phyloP scores from a whole-genome alignment of 2,888 invertebrate genomes.

The Acronicta leporina region DNA sequence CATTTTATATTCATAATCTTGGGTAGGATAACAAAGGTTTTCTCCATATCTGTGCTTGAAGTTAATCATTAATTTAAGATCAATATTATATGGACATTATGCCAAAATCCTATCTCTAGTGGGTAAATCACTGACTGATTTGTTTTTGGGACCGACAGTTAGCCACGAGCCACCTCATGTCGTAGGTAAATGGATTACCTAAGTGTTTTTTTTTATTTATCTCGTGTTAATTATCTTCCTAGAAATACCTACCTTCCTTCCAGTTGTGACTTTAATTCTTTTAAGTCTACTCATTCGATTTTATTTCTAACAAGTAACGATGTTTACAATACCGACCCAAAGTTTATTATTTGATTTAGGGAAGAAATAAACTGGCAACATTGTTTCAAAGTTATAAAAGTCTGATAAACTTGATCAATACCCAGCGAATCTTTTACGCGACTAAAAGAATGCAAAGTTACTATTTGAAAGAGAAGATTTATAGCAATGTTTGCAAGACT shows the following conservation, averaged over 20 bases:
- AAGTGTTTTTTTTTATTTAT: no score
- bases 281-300: conserved; percentile 10
- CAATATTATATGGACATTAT: no score
- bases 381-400: conserved; percentile 31
- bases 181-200: no score
- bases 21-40: conserved; percentile 50
- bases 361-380: conserved; percentile 21
- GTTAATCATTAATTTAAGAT: no score
- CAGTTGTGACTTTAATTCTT: background rate
- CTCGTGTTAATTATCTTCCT: no score
- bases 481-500: conserved; percentile 32
- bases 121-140: no score
- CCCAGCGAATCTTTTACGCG: conserved; percentile 20
- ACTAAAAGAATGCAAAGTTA: conserved; percentile 28
- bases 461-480: conserved; percentile 34
- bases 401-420: conserved; percentile 24
- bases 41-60: no score
- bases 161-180: no score
- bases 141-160: no score
- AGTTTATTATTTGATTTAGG: conserved; percentile 37
- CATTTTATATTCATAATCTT: conserved; percentile 63
- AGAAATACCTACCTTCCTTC: no score
- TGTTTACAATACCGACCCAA: conserved; percentile 30
- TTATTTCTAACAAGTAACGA: conserved; percentile 15
- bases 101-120: no score